A percentile compares a stretch with the other conserved stretches of the same genome.
Conservation (phyloP, 2,113 vertebrate genomes). For the Aldabrachelys gigantea region DNA sequence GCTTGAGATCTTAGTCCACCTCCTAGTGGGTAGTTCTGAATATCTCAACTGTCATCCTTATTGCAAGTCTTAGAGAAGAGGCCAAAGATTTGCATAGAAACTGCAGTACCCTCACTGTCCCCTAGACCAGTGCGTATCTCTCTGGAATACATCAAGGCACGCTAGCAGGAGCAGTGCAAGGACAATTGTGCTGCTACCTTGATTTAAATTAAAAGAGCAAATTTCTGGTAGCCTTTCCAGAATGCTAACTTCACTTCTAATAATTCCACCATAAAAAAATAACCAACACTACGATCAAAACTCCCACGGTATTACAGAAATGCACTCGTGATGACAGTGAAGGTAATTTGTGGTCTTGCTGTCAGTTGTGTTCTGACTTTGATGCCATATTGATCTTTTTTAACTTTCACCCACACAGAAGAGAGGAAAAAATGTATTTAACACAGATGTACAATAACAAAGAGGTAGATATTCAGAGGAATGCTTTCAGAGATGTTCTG, state of each 20-base stretch:
- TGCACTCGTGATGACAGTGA: neutral
- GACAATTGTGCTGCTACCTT: neutral
- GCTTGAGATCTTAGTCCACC: neutral
- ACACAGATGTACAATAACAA: neutral
- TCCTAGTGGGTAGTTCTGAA: neutral
- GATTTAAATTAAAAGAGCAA: neutral
- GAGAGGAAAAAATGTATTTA: neutral
- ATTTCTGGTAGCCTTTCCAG: neutral
- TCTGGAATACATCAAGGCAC: neutral
- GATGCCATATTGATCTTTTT: neutral
- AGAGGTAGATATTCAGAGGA: neutral
- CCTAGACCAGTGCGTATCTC: neutral
- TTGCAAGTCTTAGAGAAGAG: neutral
- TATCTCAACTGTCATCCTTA: neutral
- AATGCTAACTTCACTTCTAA: neutral
- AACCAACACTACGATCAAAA: neutral
- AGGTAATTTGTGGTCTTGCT: neutral
- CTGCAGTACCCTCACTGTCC: neutral
- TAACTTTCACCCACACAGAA: neutral
- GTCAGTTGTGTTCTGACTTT: neutral
- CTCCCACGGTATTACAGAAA: neutral
- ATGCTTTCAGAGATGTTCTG: neutral
- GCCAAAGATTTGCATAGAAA: neutral
- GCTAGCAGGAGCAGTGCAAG: neutral
- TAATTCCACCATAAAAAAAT: neutral